phyloP scores from a whole-genome alignment of 1,140 invertebrate genomes.

The Papilio machaon region DNA sequence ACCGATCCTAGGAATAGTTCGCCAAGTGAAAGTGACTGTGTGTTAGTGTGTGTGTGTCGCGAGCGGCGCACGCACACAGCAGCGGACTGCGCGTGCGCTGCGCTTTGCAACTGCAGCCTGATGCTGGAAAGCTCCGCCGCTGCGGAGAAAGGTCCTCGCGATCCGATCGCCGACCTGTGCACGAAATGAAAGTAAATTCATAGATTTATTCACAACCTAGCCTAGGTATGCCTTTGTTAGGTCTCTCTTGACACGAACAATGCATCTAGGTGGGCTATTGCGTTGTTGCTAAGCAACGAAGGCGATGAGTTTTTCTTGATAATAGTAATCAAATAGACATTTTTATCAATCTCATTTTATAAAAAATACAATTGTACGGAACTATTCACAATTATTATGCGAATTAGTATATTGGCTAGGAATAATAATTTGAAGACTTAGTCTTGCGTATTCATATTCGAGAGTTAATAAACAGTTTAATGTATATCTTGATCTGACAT shows the following conservation, averaged over 20 bases:
- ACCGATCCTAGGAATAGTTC: slow-evolving; percentile 69
- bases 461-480: too few relatives aligned
- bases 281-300: not conserved
- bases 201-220: slow-evolving; percentile 31
- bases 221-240: slow-evolving; percentile 23
- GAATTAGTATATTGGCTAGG: not conserved
- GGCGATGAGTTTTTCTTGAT: not conserved
- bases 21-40: slow-evolving; percentile 75
- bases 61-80: slow-evolving; percentile 51
- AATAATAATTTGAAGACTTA: not conserved
- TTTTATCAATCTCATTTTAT: not conserved
- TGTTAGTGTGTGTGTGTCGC: slow-evolving; percentile 59
- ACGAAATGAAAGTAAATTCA: slow-evolving; percentile 40
- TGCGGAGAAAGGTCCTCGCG: slow-evolving; percentile 37
- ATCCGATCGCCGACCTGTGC: slow-evolving; percentile 33
- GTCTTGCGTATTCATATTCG: not conserved
- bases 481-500: too few relatives aligned
- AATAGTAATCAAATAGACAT: not conserved
- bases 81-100: slow-evolving; percentile 47
- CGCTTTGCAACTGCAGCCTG: slow-evolving; percentile 45
- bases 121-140: slow-evolving; percentile 36
- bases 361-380: not conserved
- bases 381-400: not conserved
- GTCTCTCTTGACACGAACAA: slow-evolving; percentile 17
- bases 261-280: not conserved